Base-by-base conservation (phyloP, 2,888 invertebrate genomes). In the Meloe dianella region DNA sequence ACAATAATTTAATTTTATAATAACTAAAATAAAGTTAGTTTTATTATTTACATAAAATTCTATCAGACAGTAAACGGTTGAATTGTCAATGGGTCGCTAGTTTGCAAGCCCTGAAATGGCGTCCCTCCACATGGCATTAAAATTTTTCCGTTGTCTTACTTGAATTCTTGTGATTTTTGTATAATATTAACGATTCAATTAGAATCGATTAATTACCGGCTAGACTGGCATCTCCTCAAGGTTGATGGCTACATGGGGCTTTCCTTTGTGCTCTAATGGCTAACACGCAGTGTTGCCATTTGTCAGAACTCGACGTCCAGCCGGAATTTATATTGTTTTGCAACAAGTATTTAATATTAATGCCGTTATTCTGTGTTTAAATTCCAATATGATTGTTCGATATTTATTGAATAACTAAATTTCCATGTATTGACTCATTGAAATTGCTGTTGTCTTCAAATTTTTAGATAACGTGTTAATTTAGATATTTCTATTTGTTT, bases 21-120 rank as follows among this genome's bases (percentile, higher is more conserved):
- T n/a, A n/a, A n/a, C 12, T 1, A 22, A 47, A 41, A 20, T 5
- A 51, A 22, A 24, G 22, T 51, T 51, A 51, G 66, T 63, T 35
- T 35, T 67, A 10, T 30, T 30, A 57, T 38, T 30, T 38, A 41
- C 58, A 61, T 57, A 17, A 57, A 57, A 41, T 63, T 63, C 57
- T 29, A 54, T 65, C 70, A 66, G 67, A 71, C 54, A 67, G 67
- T 69, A 71, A 75, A 74, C 69, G 70, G 72, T 73, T 69, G 75
- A 74, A 77, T 78, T 88, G 88, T 88, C 88, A 88, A 85, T 87
- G 86, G 85, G 86, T 65, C 66, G 66, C 85, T 86, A 86, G 86
- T 86, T 87, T 87, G 85, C 87, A 87, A 88, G 86, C 86, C 86
- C 87, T 87, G 87, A 89, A 89, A 90, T 90, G 90, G 90, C 90